Evolutionary conservation across 2,888 invertebrate genomes (phyloP), one percentile per base, ranked within the genome.

Genomic region (Deladenus siricidicola): DNA sequence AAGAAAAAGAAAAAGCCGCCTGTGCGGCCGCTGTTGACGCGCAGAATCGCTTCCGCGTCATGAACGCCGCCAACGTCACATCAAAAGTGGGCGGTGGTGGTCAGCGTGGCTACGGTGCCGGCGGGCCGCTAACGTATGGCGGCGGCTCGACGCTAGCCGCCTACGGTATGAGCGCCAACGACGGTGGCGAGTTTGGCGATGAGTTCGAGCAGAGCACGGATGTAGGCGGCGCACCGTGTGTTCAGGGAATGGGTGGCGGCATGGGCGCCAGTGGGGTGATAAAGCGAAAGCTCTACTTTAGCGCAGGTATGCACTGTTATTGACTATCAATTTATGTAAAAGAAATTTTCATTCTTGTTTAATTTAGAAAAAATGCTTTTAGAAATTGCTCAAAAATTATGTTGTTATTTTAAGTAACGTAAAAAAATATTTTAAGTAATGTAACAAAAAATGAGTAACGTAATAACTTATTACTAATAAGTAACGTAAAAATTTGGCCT

Each of bases 201-300:
- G 53, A 53, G 10, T 21, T 53, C n/a, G 50, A 50, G 4, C 28
- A 50, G 26, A 30, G 28, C 19, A 50, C 48, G n/a, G 39, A 34
- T 14, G 39, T 6, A 6, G 39, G 39, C 39, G 39, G 39, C 39
- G 39, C 39, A 14, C 8, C 39, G 8, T 10, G 8, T 14, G 39
- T 10, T 34, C 14, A 10, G 8, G 39, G 39, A 6, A 14, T 34
- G 6, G n/a, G n/a, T n/a, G 29, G 29, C 57, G n/a, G 3, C 44
- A 23, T 23, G 44, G 24, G 57, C 39, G 24, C 64, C n/a, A 28
- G 60, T 26, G 54, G 49, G 8, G 47, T 55, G 23, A 51, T 53
- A 21, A 68, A 68, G 50, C 29, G 70, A 45, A 64, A 70, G 42
- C 62, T 70, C 44, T 70, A 66, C 64, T 70, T 70, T 53, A 66